Percentiles rank a stretch among this genome's conserved stretches.
Evolutionary conservation across 2,113 vertebrate genomes (phyloP).

Genomic region (Leucoraja erinaceus): DNA sequence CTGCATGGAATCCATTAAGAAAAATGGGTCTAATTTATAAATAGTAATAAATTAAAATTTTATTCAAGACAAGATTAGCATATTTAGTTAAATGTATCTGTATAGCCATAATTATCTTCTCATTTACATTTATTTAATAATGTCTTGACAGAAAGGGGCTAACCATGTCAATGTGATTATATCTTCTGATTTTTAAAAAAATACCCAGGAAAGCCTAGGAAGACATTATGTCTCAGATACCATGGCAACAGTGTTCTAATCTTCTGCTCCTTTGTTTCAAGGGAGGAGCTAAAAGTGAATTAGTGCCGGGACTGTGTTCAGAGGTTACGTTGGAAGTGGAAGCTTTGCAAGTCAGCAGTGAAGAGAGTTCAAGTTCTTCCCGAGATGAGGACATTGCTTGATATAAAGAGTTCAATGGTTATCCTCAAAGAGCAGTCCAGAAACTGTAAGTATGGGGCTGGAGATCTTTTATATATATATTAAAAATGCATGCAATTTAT

Average conservation of each 20-base stretch:
- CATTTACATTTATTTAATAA: constrained; percentile 23
- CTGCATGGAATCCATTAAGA: neutral
- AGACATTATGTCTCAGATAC: neutral
- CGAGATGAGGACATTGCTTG: neutral
- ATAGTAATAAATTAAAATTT: neutral
- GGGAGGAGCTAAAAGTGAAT: constrained; percentile 21
- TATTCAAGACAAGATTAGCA: constrained; percentile 6
- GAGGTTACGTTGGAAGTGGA: constrained; percentile 7
- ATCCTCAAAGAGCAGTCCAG: neutral
- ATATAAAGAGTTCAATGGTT: neutral
- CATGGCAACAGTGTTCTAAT: constrained; percentile 23
- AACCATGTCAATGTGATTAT: constrained; percentile 11
- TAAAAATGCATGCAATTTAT: neutral
- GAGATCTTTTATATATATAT: neutral
- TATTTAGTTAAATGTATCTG: constrained; percentile 2
- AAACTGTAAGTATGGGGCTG: neutral
- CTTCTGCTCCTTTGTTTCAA: constrained; percentile 14
- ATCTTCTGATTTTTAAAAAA: constrained; percentile 18
- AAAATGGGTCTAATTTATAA: neutral
- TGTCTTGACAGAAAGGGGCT: constrained; percentile 10
- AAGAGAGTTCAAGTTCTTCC: neutral
- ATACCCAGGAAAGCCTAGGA: constrained; percentile 2
- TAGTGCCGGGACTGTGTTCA: neutral
- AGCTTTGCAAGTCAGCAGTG: neutral
- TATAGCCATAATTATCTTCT: constrained; percentile 15